Evolutionary conservation across 2,797 vertebrate genomes (phyloP).

Genomic region (Gorsachius magnificus): DNA sequence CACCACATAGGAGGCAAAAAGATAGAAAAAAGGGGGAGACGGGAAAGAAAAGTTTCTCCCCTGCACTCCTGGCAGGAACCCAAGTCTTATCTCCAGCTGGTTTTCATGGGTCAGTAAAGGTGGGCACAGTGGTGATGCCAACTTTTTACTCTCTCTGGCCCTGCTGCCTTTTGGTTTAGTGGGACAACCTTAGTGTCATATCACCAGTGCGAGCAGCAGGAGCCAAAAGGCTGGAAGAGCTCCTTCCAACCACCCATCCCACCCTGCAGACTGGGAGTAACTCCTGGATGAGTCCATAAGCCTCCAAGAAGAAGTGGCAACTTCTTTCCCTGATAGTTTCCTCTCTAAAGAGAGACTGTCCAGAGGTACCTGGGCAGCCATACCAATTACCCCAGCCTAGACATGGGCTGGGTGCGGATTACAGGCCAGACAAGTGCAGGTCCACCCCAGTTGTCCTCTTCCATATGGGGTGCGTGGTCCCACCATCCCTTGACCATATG

Average conservation of each 20-base stretch:
- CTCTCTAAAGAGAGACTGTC: not conserved
- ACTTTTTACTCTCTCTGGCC: not conserved
- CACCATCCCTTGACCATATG: not conserved
- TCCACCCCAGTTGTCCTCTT: not conserved
- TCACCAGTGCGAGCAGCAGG: not conserved
- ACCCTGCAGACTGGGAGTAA: not conserved
- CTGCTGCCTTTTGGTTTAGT: not conserved
- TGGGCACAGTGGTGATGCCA: not conserved
- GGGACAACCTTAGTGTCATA: not conserved
- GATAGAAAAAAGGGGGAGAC: not conserved
- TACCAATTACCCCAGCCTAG: not conserved
- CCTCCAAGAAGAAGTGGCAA: not conserved
- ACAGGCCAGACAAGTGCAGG: not conserved
- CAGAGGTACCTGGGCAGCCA: not conserved
- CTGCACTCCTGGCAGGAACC: fast-evolving
- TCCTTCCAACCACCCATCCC: not conserved
- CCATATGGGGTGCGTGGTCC: fast-evolving
- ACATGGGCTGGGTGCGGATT: not conserved
- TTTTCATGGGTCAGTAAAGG: not conserved
- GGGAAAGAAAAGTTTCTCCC: not conserved
- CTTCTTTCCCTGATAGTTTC: not conserved
- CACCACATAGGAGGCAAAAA: not conserved
- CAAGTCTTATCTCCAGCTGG: not conserved
- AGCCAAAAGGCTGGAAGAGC: not conserved
- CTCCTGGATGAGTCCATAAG: not conserved